These are phyloP conservation scores for Drusus annulatus DNA, from an alignment of 1,140 invertebrate species.

Conservation along the genomic window DNA sequence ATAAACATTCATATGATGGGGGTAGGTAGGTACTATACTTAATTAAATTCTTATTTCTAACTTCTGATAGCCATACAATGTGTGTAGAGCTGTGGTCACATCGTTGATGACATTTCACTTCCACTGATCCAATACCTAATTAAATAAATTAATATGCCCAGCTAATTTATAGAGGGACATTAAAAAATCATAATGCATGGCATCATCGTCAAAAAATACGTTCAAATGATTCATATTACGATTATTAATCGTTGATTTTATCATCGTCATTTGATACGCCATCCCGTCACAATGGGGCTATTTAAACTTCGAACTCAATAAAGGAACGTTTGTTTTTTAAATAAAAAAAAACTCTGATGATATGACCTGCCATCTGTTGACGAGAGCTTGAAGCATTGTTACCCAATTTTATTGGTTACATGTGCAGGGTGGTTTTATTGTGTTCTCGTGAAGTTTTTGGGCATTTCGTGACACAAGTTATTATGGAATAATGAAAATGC, in stretches of 20 bases:
- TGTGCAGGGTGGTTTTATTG: neutral
- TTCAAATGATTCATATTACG: no score
- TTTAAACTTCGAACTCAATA: constrained; percentile 37
- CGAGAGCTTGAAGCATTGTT: constrained; percentile 1
- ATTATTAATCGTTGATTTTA: neutral
- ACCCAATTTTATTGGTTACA: constrained; percentile 22
- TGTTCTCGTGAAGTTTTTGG: neutral
- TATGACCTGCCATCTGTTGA: constrained; percentile 35
- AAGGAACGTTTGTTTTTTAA: constrained; percentile 5
- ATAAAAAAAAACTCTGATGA: neutral
- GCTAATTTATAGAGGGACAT: no score
- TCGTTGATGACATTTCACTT: no score
- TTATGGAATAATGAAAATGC: constrained; percentile 2
- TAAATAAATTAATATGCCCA: no score
- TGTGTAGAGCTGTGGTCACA: no score
- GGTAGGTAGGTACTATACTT: no score
- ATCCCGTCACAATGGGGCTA: constrained; percentile 1
- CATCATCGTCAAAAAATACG: no score
- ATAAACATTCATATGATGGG: no score
- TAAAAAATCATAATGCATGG: no score
- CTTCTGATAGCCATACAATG: no score
- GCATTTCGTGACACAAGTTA: neutral
- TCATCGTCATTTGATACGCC: constrained; percentile 20
- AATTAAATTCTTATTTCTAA: no score
- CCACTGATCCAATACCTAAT: no score